These are phyloP conservation scores for Speoplatyrhinus poulsoni DNA, from an alignment of 2,113 vertebrate genomes.

Conservation along the genomic window DNA sequence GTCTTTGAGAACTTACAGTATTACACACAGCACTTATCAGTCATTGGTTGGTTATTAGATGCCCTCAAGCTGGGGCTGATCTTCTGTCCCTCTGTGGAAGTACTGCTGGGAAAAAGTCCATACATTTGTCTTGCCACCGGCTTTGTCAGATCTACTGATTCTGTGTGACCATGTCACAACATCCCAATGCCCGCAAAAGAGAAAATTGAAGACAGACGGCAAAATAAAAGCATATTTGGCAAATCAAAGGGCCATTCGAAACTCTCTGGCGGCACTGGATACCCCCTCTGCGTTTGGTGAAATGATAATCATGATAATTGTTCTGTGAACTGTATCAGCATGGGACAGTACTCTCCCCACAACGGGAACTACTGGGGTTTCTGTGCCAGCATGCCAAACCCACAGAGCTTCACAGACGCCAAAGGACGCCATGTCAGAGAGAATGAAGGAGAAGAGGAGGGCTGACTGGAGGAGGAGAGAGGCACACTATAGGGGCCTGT, in stretches of 20 bases:
- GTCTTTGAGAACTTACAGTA: no score
- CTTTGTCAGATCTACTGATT: conserved; percentile 9
- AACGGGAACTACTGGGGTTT: conserved; percentile 67
- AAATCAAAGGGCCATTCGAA: conserved; percentile 55
- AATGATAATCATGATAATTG: conserved; percentile 71
- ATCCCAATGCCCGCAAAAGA: conserved; percentile 18
- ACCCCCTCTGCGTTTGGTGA: conserved; percentile 53
- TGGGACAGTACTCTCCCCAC: conserved; percentile 48
- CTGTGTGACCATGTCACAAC: conserved; percentile 10
- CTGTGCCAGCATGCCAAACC: conserved; percentile 64
- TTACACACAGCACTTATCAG: no score
- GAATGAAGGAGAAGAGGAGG: conserved; percentile 9
- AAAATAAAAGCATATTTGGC: conserved; percentile 45
- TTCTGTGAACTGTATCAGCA: conserved; percentile 56
- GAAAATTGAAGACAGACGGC: conserved; percentile 53
- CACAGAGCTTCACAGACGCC: conserved; percentile 61
- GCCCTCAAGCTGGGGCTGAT: no score
- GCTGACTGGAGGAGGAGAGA: conserved; percentile 44
- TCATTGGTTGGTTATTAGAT: no score
- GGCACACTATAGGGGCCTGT: conserved; percentile 44
- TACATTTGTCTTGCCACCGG: conserved; percentile 28
- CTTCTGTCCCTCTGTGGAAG: no score
- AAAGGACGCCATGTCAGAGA: conserved; percentile 51
- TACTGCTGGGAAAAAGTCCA: background rate
- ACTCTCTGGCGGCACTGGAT: conserved; percentile 46